Base-by-base conservation (phyloP, 2,888 invertebrate genomes). In the Polylopha cassiicola region DNA sequence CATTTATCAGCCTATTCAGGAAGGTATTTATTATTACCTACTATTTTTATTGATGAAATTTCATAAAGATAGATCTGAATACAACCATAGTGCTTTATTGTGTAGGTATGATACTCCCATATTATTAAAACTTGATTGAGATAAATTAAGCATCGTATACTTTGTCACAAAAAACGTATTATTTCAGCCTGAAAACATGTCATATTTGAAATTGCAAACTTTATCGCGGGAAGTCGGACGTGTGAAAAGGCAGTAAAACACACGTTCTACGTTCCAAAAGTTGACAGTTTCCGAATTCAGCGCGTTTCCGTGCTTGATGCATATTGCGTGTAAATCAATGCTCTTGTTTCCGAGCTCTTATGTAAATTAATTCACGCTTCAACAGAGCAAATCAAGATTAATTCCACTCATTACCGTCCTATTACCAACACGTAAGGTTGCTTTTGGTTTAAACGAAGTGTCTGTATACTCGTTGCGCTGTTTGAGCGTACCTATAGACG, bases 311-410 rank as follows among this genome's bases (percentile, higher is more conserved):
- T 20, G 27, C 44, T 41, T 47, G 46, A 44, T 51, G 51, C 57
- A 55, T 51, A 49, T 50, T 53, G 50, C 46, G 37, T 46, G 53
- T 55, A 56, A 58, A 58, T 58, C 55, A 58, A 58, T 52, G 49
- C 47, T 39, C 28, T 43, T 44, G 51, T 51, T 47, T 47, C 46
- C 39, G 26, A 43, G 50, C 58, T 53, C 54, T 52, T 54, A 57
- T 55, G 53, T 50, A 52, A 53, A 58, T 58, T 58, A 58, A 58
- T 54, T 54, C 53, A 46, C 41, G 48, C 48, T 49, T 47, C 52
- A 48, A 46, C 46, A 31, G 36, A 29, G 23, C 24, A 41, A 41
- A 29, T 34, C 18, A 14, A 18, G 14, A 13, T 17, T 2, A 9
- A 30, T 14, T 10, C 3, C 6, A 8, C 20, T 2, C 21, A 26